A percentile compares a stretch with the other conserved stretches of the same genome.
phyloP scores from a whole-genome alignment of 2,888 invertebrate species.

The Aleiodes alternator region DNA sequence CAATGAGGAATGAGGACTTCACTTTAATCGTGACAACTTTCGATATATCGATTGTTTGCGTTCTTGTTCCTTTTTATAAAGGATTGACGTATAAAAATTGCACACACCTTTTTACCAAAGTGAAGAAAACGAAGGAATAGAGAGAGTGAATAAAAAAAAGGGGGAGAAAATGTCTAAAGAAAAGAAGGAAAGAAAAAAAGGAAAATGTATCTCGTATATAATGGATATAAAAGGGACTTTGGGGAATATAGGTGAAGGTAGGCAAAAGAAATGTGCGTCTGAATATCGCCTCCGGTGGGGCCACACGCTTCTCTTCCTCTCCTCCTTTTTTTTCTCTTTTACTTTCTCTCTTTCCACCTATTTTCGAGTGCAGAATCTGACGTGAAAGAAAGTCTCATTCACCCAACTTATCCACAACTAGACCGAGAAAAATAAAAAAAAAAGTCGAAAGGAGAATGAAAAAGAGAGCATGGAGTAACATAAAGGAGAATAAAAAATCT shows the following conservation, averaged over 20 bases:
- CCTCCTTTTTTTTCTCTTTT: no score
- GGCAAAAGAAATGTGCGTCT: conserved; percentile 29
- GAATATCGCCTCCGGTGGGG: conserved; percentile 32
- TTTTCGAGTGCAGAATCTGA: conserved; percentile 32
- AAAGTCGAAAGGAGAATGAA: background rate
- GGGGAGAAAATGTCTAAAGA: no score
- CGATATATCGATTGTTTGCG: no score
- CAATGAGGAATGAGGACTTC: no score
- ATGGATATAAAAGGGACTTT: conserved; percentile 36
- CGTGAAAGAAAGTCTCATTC: conserved; percentile 36
- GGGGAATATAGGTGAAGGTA: background rate
- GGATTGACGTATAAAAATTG: conserved; percentile 26
- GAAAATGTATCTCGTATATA: conserved; percentile 30
- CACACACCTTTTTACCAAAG: conserved; percentile 25
- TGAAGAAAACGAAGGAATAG: conserved; percentile 24
- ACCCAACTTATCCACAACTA: conserved; percentile 36
- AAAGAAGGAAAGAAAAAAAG: conserved; percentile 3
- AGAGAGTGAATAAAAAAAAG: conserved; percentile 17
- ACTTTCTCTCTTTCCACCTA: conserved; percentile 8
- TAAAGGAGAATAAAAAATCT: conserved; percentile 25
- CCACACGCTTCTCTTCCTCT: conserved; percentile 20
- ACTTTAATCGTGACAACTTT: no score
- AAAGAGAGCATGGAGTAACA: background rate
- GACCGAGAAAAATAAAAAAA: conserved; percentile 23
- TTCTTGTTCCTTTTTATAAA: no score